These are phyloP conservation scores for Orius insidiosus DNA, from an alignment of 1,140 invertebrate species.

Conservation along the genomic window DNA sequence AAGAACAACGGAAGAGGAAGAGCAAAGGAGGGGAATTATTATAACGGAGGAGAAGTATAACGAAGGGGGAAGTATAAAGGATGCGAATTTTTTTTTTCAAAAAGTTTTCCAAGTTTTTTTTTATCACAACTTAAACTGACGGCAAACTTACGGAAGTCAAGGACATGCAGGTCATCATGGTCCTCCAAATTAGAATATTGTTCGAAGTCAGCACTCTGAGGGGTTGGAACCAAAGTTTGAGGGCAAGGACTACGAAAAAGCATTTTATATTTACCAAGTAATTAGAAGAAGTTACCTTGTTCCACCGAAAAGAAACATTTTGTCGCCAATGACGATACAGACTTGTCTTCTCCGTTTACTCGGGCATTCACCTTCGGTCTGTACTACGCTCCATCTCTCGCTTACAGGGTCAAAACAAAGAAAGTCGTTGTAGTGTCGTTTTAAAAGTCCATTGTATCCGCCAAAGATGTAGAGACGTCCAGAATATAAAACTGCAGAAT, in stretches of 20 bases:
- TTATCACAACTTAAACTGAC: too few relatives aligned
- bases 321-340: constrained; percentile 49
- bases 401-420: constrained; percentile 45
- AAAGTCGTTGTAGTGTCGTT: constrained; percentile 67
- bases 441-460: constrained; percentile 58
- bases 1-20: too few relatives aligned
- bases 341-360: constrained; percentile 57
- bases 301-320: constrained; percentile 69
- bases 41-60: too few relatives aligned
- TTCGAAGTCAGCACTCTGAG: not conserved
- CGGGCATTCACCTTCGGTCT: constrained; percentile 38
- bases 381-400: constrained; percentile 41
- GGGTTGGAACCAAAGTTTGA: constrained; percentile 18
- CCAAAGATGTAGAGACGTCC: constrained; percentile 71
- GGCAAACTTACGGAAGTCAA: constrained; percentile 41
- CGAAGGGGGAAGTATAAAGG: too few relatives aligned
- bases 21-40: too few relatives aligned
- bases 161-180: constrained; percentile 56
- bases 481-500: constrained; percentile 70
- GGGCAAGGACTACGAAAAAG: too few relatives aligned
- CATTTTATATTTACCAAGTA: constrained; percentile 6
- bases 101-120: too few relatives aligned
- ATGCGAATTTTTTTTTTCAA: too few relatives aligned
- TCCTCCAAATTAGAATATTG: constrained; percentile 28
- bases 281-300: constrained; percentile 39